Evolutionary conservation across 2,113 vertebrate species (phyloP), one percentile per base, ranked within the genome.

Genomic region (Verasper variegatus): DNA sequence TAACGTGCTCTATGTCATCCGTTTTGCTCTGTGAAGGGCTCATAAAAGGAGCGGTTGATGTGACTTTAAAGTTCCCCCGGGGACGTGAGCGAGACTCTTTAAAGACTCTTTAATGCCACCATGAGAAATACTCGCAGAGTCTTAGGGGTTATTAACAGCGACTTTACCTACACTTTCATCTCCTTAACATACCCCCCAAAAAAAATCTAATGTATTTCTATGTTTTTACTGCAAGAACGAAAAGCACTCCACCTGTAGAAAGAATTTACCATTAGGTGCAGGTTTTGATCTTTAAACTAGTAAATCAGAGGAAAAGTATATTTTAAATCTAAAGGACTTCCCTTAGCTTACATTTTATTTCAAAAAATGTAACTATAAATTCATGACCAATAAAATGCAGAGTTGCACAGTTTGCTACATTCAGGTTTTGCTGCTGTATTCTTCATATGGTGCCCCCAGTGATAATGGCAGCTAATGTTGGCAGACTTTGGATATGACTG

Each of bases 1-100:
- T 17, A 12, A 74, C 6, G 47, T 11, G 37, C 74, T 89, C 69
- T 35, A 11, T 79, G 83, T 89, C 85, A 90, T 92, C 77, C 54
- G 74, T 81, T 88, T 80, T 77, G 74, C 82, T 78, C 63, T 5
- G 61, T 72, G 81, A 84, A 66, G 74, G 70, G 85, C 83, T 93
- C 84, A 89, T 93, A 91, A 91, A 88, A 84, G 75, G 74, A 12
- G 76, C 66, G 40, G 72, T 64, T 86, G 86, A 90, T 87, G 84
- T 82, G 86, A 82, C 86, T 86, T 89, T 88, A 89, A 86, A 81
- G 86, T 80, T 90, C 76, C 84, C 84, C 84, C 35, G 80, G 74
- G 74, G 84, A 85, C 23, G 55, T 0, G 26, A 69, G 71, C 21
- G 68, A 62, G 76, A 60, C 65, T 23, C 58, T 74, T 80, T 71